Base-by-base conservation (phyloP, 2,113 vertebrate species). In the Indicator maculatus region DNA sequence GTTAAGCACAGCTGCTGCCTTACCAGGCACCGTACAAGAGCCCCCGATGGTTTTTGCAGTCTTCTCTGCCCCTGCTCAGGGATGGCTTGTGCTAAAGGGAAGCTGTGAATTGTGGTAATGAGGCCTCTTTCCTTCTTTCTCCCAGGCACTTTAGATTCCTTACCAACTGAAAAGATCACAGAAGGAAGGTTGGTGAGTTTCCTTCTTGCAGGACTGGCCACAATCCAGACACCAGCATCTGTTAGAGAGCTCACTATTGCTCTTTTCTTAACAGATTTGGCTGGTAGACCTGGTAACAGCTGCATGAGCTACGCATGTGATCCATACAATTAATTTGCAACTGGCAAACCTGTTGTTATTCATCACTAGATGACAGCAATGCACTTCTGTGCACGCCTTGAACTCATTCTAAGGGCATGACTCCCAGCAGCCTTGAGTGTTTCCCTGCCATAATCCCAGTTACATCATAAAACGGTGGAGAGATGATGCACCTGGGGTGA, bases 361-460 rank as follows among this genome's bases (percentile, higher is more conserved):
- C 93, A 96, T 96, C 96, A 90, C 83, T 93, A 90, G 93, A 88
- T 93, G 95, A 96, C 94, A 96, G 92, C 90, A 96, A 92, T 69
- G 92, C 86, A 69, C 83, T 95, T 92, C 90, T 55, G 61, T 61
- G 81, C 55, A 6, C 27, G 44, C 76, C 80, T 61, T 61, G 33
- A 52, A 33, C 86, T 36, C 11, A 5, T 44, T 3, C 47, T 56
- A 53, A 84, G 92, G 86, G 63, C 83, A 75, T 2, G 8, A 44
- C n/a, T 91, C 36, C 78, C 21, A 24, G 74, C 71, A 76, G 77
- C 31, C 58, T 18, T 4, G 2, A 5, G 26, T 7, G 2, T 23
- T 38, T 39, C 28, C 26, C 61, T 64, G 33, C 28, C 9, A 19
- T 21, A 12, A 71, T 41, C 78, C 58, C 44, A 69, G n/a, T 38